A percentile compares a stretch with the other conserved stretches of the same genome.
phyloP scores from a whole-genome alignment of 2,888 invertebrate genomes.

The Hoplodrina blanda region DNA sequence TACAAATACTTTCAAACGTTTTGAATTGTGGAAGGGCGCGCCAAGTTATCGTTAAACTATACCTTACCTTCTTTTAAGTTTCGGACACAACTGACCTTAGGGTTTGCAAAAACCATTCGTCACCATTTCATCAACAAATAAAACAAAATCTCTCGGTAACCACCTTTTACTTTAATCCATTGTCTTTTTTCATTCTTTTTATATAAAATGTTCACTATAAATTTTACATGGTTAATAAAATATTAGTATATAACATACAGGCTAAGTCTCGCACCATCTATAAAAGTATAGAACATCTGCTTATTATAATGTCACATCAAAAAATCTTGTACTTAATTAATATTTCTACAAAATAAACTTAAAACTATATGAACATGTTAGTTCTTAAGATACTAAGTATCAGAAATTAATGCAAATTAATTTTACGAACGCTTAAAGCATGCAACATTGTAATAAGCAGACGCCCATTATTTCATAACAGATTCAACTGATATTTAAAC shows the following conservation, averaged over 20 bases:
- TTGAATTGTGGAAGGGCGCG: too few relatives aligned
- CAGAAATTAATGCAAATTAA: conserved; percentile 22
- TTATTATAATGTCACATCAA: conserved; percentile 40
- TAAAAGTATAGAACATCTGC: conserved; percentile 39
- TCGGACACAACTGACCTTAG: background rate
- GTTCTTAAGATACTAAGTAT: conserved; percentile 25
- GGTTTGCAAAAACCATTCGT: background rate
- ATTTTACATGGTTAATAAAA: conserved; percentile 65
- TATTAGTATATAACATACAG: conserved; percentile 60
- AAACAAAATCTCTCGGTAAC: conserved; percentile 78
- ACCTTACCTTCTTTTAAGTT: too few relatives aligned
- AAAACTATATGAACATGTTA: conserved; percentile 45
- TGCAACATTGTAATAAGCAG: conserved; percentile 38
- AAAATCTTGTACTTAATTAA: conserved; percentile 46
- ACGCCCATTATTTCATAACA: conserved; percentile 40
- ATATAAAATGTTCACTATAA: conserved; percentile 67
- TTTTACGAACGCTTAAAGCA: conserved; percentile 21
- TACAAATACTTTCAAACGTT: too few relatives aligned
- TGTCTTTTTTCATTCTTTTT: conserved; percentile 68
- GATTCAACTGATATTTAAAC: conserved; percentile 53
- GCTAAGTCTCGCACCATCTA: conserved; percentile 64
- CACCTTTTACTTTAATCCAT: conserved; percentile 77
- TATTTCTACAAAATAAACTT: conserved; percentile 35
- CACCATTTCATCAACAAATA: conserved; percentile 53
- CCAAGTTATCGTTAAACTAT: too few relatives aligned